A percentile compares a stretch with the other conserved stretches of the same genome.
phyloP scores from a whole-genome alignment of 2,888 invertebrate genomes.

The Polyploca ridens region DNA sequence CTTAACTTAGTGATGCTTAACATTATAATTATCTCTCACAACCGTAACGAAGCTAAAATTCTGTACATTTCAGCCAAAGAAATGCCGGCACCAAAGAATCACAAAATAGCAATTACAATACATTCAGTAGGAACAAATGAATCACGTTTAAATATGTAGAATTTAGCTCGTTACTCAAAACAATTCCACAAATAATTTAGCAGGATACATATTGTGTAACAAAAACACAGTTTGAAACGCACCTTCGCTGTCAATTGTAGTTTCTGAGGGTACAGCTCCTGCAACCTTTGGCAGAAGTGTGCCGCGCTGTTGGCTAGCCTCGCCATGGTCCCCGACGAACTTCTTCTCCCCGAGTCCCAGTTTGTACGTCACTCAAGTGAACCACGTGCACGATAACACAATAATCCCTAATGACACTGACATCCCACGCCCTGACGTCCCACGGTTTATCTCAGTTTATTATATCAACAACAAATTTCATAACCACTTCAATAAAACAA shows the following conservation, averaged over 20 bases:
- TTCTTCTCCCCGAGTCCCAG: slow-evolving; percentile 5
- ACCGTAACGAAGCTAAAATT: not conserved
- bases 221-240: slow-evolving; percentile 13
- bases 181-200: not conserved
- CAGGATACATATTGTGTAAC: not conserved
- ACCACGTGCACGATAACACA: slow-evolving; percentile 40
- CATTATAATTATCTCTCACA: not conserved
- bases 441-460: slow-evolving; percentile 30
- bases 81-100: not conserved
- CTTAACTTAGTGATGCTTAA: not conserved
- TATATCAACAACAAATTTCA: slow-evolving; percentile 14
- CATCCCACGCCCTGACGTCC: slow-evolving; percentile 34
- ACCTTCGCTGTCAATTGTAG: slow-evolving; percentile 64
- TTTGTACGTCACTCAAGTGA: slow-evolving; percentile 20
- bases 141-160: not conserved
- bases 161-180: not conserved
- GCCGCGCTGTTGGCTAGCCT: slow-evolving; percentile 70
- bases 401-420: slow-evolving; percentile 39
- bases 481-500: slow-evolving; percentile 7
- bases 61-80: not conserved
- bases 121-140: not conserved
- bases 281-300: slow-evolving; percentile 73
- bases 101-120: not conserved
- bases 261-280: slow-evolving; percentile 74
- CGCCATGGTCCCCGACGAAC: slow-evolving; percentile 55